Evolutionary conservation across 2,113 vertebrate genomes (phyloP).

Genomic region (Elaphurus davidianus): DNA sequence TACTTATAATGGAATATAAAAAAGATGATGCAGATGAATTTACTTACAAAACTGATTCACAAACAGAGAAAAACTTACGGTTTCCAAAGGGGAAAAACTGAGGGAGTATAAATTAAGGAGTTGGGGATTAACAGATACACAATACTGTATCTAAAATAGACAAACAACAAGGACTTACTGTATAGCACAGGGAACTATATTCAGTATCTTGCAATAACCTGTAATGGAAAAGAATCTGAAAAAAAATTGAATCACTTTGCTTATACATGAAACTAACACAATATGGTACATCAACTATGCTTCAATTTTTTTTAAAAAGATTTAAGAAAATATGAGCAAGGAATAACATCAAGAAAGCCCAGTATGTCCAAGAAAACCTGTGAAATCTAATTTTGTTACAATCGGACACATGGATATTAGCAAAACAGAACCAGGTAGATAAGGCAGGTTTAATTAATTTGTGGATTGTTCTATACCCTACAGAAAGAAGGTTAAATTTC

Average conservation of each 20-base stretch:
- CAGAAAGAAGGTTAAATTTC: conserved; percentile 2
- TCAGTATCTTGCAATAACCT: not conserved
- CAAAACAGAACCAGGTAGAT: not conserved
- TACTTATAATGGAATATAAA: not conserved
- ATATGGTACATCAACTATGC: not conserved
- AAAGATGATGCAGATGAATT: not conserved
- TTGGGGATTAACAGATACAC: not conserved
- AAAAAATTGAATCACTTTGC: not conserved
- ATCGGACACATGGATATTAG: not conserved
- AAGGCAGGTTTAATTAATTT: not conserved
- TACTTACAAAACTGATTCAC: not conserved
- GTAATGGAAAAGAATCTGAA: not conserved
- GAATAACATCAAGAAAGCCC: conserved; percentile 30
- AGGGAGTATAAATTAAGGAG: not conserved
- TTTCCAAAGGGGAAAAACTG: not conserved
- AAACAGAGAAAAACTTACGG: not conserved
- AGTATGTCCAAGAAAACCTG: not conserved
- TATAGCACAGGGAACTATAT: not conserved
- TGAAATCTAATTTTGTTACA: conserved; percentile 16
- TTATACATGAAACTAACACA: not conserved
- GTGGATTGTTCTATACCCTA: not conserved
- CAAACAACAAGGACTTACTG: not conserved
- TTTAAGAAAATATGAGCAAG: not conserved
- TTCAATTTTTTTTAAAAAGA: not conserved
- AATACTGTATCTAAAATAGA: not conserved